These are phyloP conservation scores for Axinella damicornis DNA, from an alignment of 37 sponge, comb jelly and placozoan species.

Conservation along the genomic window DNA sequence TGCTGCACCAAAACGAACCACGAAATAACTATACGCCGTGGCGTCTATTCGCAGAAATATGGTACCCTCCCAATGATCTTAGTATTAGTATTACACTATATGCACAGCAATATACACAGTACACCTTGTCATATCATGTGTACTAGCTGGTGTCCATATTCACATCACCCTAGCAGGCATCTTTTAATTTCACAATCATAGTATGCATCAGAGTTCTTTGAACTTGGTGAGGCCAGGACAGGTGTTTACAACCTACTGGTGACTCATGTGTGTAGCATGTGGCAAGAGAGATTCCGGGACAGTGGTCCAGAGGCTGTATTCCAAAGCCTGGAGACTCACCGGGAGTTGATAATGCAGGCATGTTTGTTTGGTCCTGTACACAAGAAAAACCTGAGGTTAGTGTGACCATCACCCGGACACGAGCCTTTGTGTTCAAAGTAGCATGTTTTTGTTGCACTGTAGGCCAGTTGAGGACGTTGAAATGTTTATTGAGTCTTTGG, in stretches of 20 bases:
- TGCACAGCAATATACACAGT: no score
- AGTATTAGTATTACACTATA: no score
- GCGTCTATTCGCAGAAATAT: no score
- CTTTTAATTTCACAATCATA: no score
- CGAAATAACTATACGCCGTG: no score
- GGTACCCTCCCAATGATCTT: no score
- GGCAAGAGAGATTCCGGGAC: constrained; percentile 7
- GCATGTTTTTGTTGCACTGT: background rate
- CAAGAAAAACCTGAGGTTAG: constrained; percentile 71
- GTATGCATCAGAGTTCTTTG: constrained; percentile 36
- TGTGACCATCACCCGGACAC: no score
- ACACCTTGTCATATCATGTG: no score
- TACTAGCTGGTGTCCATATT: no score
- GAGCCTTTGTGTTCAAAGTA: background rate
- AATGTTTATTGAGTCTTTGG: constrained; percentile 39
- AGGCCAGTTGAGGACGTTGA: constrained; percentile 63
- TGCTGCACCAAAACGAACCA: no score
- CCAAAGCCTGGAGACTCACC: constrained; percentile 29
- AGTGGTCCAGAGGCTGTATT: background rate
- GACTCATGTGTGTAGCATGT: constrained; percentile 25
- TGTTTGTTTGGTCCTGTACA: constrained; percentile 66
- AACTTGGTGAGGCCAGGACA: constrained; percentile 45
- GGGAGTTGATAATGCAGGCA: constrained; percentile 28
- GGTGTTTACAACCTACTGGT: constrained; percentile 57
- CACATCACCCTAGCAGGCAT: no score